Conservation (phyloP, 2,888 invertebrate genomes). For the Lysandra coridon region DNA sequence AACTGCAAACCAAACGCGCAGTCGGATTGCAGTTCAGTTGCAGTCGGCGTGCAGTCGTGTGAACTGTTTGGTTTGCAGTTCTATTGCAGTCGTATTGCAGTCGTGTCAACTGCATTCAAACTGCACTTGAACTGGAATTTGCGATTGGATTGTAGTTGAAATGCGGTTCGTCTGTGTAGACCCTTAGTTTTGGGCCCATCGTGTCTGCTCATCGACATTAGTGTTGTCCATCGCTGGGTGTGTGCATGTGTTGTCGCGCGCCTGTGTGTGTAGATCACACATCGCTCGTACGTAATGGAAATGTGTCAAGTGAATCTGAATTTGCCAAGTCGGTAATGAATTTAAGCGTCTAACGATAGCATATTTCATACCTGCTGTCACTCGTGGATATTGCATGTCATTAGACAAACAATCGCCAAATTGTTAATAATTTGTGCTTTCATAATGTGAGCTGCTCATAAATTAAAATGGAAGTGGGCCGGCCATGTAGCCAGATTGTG, state of each 20-base stretch:
- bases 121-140: no score
- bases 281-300: constrained; percentile 48
- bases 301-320: constrained; percentile 51
- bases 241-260: constrained; percentile 37
- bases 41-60: no score
- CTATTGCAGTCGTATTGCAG: no score
- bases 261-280: background rate
- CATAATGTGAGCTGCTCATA: background rate
- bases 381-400: constrained; percentile 7
- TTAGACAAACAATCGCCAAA: constrained; percentile 9
- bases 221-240: constrained; percentile 41
- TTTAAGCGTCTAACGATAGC: constrained; percentile 42
- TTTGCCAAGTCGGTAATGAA: constrained; percentile 46
- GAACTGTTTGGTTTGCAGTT: no score
- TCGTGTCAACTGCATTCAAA: no score
- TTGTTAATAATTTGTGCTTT: background rate
- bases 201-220: constrained; percentile 38
- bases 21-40: no score
- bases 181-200: background rate
- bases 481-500: no score
- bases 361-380: constrained; percentile 33
- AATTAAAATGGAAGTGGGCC: no score
- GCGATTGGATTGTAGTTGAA: no score
- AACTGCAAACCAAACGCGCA: no score
- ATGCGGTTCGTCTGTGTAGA: no score